Conservation (phyloP, 2,113 vertebrate species). For the Cettia cetti region DNA sequence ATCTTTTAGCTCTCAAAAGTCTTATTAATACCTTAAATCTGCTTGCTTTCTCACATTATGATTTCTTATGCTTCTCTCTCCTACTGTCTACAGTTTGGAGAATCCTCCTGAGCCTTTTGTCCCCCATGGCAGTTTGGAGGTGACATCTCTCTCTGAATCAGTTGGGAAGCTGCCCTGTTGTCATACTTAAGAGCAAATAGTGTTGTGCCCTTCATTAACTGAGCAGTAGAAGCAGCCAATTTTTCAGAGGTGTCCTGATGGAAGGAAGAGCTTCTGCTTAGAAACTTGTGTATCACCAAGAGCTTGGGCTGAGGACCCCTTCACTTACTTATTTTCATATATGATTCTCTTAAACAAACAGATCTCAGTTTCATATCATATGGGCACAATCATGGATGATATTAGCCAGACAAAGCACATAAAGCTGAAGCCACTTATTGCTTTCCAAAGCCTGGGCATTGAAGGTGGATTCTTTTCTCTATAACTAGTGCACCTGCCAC, state of each 20-base stretch:
- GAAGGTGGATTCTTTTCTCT: not conserved
- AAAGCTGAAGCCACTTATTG: not conserved
- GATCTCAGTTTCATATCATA: not conserved
- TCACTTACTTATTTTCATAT: not conserved
- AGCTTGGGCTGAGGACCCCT: not conserved
- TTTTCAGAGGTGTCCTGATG: not conserved
- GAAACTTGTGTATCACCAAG: not conserved
- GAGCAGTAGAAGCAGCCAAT: accelerated
- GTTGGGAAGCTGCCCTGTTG: not conserved
- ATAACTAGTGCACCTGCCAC: not conserved
- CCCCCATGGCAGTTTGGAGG: not conserved
- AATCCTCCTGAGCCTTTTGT: not conserved
- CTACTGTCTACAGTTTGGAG: not conserved
- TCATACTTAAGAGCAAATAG: not conserved
- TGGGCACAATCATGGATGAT: not conserved
- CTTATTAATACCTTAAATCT: not conserved
- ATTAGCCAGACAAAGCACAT: not conserved
- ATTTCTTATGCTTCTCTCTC: not conserved
- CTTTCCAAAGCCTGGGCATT: not conserved
- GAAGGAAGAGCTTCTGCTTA: not conserved
- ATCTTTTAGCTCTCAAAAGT: not conserved
- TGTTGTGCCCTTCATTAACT: not conserved
- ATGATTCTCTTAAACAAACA: not conserved
- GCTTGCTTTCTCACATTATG: not conserved
- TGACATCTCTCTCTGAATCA: not conserved